Base-by-base conservation (phyloP, 30 jellyfish, hydroid and myxozoan genomes). In the Mastigias papua region DNA sequence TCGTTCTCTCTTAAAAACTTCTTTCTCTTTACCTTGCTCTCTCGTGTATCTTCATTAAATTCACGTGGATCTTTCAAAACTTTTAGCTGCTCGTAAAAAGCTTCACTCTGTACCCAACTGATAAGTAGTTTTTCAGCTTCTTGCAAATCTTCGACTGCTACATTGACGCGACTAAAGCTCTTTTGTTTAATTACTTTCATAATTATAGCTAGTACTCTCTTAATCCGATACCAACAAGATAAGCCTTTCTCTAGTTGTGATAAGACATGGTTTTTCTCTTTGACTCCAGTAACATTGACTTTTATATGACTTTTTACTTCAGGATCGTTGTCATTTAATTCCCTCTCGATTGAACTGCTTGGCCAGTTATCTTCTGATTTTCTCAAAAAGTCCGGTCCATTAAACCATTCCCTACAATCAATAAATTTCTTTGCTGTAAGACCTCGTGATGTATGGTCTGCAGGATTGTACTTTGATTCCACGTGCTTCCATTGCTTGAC, bases 111-210 rank as follows among this genome's bases (percentile, higher is more conserved):
- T 6, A 76, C 49, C 76, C 74, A 76, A 81, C 48, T 76, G 76
- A 76, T 48, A 30, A 76, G 48, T 16, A n/a, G 21, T 48, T 76
- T 27, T 17, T 76, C 87, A 37, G 87, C 87, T n/a, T 76, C 87
- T 50, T 58, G 76, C 48, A 76, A 48, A 34, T 76, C 80, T 76
- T 76, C 76, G 42, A 76, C 87, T 76, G 80, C 57, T 11, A 76
- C 79, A 37, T 37, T 76, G 4, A 37, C 79, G 50, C 30, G 48
- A 48, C 51, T 42, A 15, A 42, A 42, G 54, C 54, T 42, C 54
- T 42, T 42, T 42, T 42, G 54, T 42, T 42, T 42, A 15, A 50
- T 50, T 22, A 76, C 79, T 23, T 25, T 49, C 76, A 37, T 76
- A 27, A 76, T 30, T 13, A 29, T 48, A 13, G 78, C 87, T 76